Percentiles rank a stretch among this genome's conserved stretches.
These are phyloP conservation scores for Sebastolobus altivelis DNA, from an alignment of 2,797 vertebrate species.

Conservation along the genomic window DNA sequence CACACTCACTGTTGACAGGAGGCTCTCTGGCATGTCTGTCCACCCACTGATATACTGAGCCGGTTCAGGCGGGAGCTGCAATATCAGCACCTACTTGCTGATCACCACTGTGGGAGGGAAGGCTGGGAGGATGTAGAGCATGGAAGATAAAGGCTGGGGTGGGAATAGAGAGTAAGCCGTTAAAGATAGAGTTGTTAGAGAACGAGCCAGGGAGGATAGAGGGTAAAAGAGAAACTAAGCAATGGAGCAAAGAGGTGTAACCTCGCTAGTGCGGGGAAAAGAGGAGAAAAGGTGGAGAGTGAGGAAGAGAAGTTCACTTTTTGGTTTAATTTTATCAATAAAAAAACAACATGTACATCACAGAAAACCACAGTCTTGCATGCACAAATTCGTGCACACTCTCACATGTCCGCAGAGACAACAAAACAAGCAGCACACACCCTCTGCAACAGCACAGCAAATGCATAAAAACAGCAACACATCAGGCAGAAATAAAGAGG, in stretches of 20 bases:
- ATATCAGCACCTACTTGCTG: conserved; percentile 77
- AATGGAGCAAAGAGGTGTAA: conserved; percentile 24
- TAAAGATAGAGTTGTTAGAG: conserved; percentile 56
- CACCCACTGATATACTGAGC: conserved; percentile 73
- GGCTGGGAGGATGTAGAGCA: conserved; percentile 60
- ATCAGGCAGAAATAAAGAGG: not conserved
- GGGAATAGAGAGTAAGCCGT: conserved; percentile 61
- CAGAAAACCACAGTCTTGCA: conserved; percentile 4
- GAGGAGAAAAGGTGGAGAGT: not conserved
- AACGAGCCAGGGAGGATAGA: not conserved
- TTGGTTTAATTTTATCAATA: not conserved
- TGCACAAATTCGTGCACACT: not conserved
- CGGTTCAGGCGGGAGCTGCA: conserved; percentile 66
- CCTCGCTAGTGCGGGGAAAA: not conserved
- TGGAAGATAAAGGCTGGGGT: conserved; percentile 67
- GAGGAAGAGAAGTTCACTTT: not conserved
- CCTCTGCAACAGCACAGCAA: conserved; percentile 15
- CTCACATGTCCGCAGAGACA: conserved; percentile 25
- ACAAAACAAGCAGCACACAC: conserved; percentile 25
- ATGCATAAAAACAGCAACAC: conserved; percentile 23
- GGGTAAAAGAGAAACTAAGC: conserved; percentile 37
- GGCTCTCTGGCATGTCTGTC: conserved; percentile 70
- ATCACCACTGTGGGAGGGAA: conserved; percentile 71
- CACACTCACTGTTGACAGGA: conserved; percentile 61
- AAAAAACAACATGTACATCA: not conserved